phyloP scores from a whole-genome alignment of 2,888 invertebrate species.

The Dicyrtomina minuta region DNA sequence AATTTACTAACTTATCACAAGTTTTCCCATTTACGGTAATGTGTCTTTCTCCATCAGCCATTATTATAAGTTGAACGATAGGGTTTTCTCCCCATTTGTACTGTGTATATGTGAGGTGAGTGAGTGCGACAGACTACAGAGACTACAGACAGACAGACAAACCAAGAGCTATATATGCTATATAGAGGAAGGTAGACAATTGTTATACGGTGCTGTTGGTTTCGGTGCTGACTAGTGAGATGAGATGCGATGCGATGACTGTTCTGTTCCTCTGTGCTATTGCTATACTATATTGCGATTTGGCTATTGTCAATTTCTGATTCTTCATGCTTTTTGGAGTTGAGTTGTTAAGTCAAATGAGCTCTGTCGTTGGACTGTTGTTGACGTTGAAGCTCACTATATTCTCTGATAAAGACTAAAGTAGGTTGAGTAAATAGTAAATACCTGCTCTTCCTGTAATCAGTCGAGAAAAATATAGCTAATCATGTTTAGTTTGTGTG shows the following conservation, averaged over 20 bases:
- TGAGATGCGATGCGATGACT: no score
- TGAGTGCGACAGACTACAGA: no score
- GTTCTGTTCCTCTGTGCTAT: no score
- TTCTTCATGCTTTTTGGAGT: slow-evolving; percentile 24
- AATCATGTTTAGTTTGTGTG: slow-evolving; percentile 16
- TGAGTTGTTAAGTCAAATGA: neutral
- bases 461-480: slow-evolving; percentile 7
- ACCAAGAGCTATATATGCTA: no score
- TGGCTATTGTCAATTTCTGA: slow-evolving; percentile 17
- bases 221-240: no score
- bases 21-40: slow-evolving; percentile 26
- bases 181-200: no score
- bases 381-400: no score
- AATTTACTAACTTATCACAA: slow-evolving; percentile 13
- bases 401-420: neutral
- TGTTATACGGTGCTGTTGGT: no score
- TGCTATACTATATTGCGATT: no score
- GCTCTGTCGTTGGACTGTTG: no score
- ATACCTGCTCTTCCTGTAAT: slow-evolving; percentile 22
- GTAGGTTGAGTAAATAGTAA: slow-evolving; percentile 29
- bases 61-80: slow-evolving; percentile 8
- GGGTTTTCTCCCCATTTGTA: slow-evolving; percentile 8
- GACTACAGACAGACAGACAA: no score
- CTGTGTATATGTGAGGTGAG: no score
- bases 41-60: slow-evolving; percentile 1